phyloP scores from a whole-genome alignment of 1,140 invertebrate species.

The Cyclargus thomasi region DNA sequence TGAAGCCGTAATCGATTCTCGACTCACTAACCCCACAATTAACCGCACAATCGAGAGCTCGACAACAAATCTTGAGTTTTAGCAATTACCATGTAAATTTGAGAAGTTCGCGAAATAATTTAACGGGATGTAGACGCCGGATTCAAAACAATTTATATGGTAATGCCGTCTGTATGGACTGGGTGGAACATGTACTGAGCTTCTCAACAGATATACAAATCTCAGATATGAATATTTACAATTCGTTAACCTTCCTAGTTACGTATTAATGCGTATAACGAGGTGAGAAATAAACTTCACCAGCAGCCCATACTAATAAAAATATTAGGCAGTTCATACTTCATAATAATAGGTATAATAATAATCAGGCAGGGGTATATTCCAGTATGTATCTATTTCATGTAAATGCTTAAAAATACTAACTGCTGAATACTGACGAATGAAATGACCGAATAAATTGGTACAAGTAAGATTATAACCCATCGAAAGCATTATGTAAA shows the following conservation, averaged over 20 bases:
- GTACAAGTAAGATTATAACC: too few relatives aligned
- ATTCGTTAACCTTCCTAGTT: neutral
- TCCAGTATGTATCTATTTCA: too few relatives aligned
- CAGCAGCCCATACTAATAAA: too few relatives aligned
- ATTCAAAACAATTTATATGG: slow-evolving; percentile 73
- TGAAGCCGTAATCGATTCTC: slow-evolving; percentile 9
- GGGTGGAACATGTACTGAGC: slow-evolving; percentile 39
- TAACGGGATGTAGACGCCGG: slow-evolving; percentile 63
- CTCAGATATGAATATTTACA: slow-evolving; percentile 31
- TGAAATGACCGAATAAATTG: too few relatives aligned
- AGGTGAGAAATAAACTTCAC: too few relatives aligned
- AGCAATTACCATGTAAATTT: slow-evolving; percentile 73
- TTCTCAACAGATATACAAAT: slow-evolving; percentile 33
- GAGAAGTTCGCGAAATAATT: slow-evolving; percentile 72
- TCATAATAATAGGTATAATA: too few relatives aligned
- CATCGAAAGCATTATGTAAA: too few relatives aligned
- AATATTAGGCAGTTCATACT: too few relatives aligned
- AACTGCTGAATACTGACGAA: too few relatives aligned
- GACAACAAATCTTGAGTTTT: slow-evolving; percentile 70
- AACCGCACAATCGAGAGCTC: slow-evolving; percentile 54
- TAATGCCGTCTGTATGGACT: slow-evolving; percentile 63
- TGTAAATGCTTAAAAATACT: too few relatives aligned
- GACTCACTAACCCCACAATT: slow-evolving; percentile 22
- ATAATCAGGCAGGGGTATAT: too few relatives aligned
- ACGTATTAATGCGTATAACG: too few relatives aligned